Conservation (phyloP, 2,888 invertebrate genomes). For the Synergus laeviventris region DNA sequence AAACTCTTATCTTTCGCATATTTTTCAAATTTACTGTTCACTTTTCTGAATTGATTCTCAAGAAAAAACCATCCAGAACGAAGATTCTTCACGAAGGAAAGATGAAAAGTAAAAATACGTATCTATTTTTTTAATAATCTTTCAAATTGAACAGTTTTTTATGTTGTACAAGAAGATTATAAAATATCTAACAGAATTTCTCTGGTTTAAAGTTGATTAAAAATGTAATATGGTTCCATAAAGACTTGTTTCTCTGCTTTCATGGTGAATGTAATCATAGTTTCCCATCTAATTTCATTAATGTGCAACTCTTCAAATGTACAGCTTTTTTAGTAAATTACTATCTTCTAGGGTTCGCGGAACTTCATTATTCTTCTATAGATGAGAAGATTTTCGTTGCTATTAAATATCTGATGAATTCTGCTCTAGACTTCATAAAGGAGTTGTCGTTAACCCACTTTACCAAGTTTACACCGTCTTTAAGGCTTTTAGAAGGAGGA, state of each 20-base stretch:
- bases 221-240: neutral
- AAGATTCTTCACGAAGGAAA: neutral
- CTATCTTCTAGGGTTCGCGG: no score
- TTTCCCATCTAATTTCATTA: neutral
- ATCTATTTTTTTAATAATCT: no score
- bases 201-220: neutral
- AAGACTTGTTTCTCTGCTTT: neutral
- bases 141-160: neutral
- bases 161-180: neutral
- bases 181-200: neutral
- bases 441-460: conserved; percentile 18
- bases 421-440: conserved; percentile 9
- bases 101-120: no score
- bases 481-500: neutral
- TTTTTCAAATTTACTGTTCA: neutral
- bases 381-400: neutral
- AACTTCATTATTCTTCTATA: no score
- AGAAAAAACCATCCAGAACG: neutral
- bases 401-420: conserved; percentile 22
- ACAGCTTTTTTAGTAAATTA: no score
- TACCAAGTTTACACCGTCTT: conserved; percentile 9
- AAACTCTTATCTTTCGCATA: neutral
- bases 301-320: no score
- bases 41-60: neutral
- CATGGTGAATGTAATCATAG: neutral